Evolutionary conservation across 2,113 vertebrate species (phyloP).

Genomic region (human (Homo sapiens)): GRCh38 chr12:11950001-11950500

Average conservation of each 20-base stretch:
- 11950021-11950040: not conserved
- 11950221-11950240: not conserved
- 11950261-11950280: not conserved
- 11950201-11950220: not conserved
- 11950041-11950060: slow-evolving; percentile 34
- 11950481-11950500: not conserved
- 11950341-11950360: not conserved
- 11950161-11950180: not conserved
- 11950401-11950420: slow-evolving; percentile 66
- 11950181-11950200: not conserved
- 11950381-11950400: slow-evolving; percentile 60
- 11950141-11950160: not conserved
- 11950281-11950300: not conserved
- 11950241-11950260: not conserved
- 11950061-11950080: not conserved
- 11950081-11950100: not conserved
- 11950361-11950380: slow-evolving; percentile 55
- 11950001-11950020: not conserved
- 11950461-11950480: not conserved
- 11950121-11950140: not conserved
- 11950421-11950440: slow-evolving; percentile 68
- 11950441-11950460: slow-evolving; percentile 48
- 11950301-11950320: not conserved
- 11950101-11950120: not conserved
- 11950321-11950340: slow-evolving; percentile 37